Evolutionary conservation across 2,113 vertebrate genomes (phyloP), one percentile per base, ranked within the genome.

Genomic region (Halichoeres trimaculatus): DNA sequence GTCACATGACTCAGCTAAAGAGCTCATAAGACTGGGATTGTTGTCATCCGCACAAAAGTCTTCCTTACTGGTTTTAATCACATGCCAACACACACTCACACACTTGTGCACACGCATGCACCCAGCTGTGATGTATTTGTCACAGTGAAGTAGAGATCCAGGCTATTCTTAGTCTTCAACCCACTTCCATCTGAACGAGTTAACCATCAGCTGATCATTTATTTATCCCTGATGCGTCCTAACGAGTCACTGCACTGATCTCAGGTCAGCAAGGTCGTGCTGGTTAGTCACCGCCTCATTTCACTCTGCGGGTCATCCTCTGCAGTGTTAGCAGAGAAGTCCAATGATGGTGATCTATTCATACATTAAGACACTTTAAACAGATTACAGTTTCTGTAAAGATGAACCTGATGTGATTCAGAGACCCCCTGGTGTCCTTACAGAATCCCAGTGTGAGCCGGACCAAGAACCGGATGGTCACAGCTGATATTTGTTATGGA

Each of bases 81-180:
- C 56, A 20, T 65, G 43, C 35, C 58, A 47, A 60, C 40, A 53
- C 54, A 26, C 41, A 14, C 53, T 13, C 50, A 63, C 57, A 26
- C 22, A 52, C 24, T 8, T 23, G 23, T 19, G 17, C 8, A 59
- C 7, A 51, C 8, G 41, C 7, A 51, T 4, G 41, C 35, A 35
- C 36, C 50, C 40, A 19, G 40, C 43, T 60, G 45, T 58, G 14
- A 69, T 61, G 51, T 56, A 57, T 76, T 73, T 68, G 70, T 67
- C 74, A 41, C 60, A 20, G 13, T 61, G 59, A 57, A 47, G 45
- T 40, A 43, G 30, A 53, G 51, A 62, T 36, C 24, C 68, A 22
- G 47, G 61, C 69, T 80, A 71, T 86, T 86, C 70, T 85, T 82
- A 69, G 58, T 77, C 14, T 83, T 86, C 74, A 83, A 63, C 77